Percentiles rank a stretch among this genome's conserved stretches.
Evolutionary conservation across 2,888 invertebrate species (phyloP).

Genomic region (Erebia ligea): DNA sequence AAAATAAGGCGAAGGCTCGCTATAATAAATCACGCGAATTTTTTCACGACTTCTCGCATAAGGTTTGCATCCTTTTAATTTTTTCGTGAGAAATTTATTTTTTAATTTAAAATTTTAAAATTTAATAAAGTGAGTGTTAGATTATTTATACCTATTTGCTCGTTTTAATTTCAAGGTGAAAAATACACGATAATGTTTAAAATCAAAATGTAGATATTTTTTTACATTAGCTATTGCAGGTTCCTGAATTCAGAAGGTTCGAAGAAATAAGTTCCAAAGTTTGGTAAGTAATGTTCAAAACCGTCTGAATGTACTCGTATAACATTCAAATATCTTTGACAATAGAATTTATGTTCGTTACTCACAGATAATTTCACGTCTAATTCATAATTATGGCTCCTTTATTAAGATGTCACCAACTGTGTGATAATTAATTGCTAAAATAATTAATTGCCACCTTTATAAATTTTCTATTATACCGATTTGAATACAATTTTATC

Average conservation of each 20-base stretch:
- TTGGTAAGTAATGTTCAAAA: neutral
- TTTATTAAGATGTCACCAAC: slow-evolving; percentile 11
- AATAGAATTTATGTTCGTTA: slow-evolving; percentile 6
- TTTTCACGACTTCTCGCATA: slow-evolving; percentile 31
- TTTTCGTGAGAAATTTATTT: no score
- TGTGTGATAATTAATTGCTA: slow-evolving; percentile 14
- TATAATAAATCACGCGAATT: slow-evolving; percentile 36
- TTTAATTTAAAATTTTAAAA: no score
- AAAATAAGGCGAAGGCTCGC: slow-evolving; percentile 28
- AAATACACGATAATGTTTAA: no score
- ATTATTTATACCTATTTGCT: no score
- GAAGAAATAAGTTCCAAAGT: no score
- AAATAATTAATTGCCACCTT: slow-evolving; percentile 6
- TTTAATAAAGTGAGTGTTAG: no score
- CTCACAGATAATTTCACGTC: slow-evolving; percentile 12
- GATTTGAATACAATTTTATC: neutral
- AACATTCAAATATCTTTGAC: neutral
- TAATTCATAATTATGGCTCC: slow-evolving; percentile 7
- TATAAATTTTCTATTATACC: neutral
- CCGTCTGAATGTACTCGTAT: neutral
- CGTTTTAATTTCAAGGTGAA: no score
- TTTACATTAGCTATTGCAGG: no score
- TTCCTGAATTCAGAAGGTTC: no score
- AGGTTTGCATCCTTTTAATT: no score
- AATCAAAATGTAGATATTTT: no score